Percentiles rank a stretch among this genome's conserved stretches.
phyloP scores from a whole-genome alignment of 1,140 invertebrate genomes.

The Drosophila oshimai region DNA sequence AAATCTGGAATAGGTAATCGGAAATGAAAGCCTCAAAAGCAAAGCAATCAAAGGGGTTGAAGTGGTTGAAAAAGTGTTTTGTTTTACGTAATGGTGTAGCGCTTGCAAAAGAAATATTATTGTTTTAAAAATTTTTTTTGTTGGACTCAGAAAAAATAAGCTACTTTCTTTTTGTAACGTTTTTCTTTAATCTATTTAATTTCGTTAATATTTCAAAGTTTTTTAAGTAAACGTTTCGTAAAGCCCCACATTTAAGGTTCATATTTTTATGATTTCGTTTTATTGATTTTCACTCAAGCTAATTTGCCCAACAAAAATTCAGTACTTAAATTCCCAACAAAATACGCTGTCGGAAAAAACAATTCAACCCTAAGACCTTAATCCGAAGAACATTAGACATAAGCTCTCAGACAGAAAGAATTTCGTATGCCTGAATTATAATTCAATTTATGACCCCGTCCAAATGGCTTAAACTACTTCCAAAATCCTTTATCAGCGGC shows the following conservation, averaged over 20 bases:
- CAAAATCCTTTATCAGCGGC: slow-evolving; percentile 38
- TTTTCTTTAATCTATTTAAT: too few relatives aligned
- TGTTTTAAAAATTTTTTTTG: too few relatives aligned
- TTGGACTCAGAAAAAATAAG: too few relatives aligned
- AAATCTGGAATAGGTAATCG: slow-evolving; percentile 14
- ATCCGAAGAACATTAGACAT: slow-evolving; percentile 29
- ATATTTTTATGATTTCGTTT: slow-evolving; percentile 3
- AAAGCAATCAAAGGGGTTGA: slow-evolving; percentile 7
- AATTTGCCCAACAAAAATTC: not conserved
- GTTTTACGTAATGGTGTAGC: not conserved
- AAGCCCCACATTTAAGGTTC: not conserved
- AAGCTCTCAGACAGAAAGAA: slow-evolving; percentile 17
- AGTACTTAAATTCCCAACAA: slow-evolving; percentile 3
- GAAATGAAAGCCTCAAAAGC: not conserved
- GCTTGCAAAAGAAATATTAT: not conserved
- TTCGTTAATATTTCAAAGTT: too few relatives aligned
- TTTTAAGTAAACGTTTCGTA: too few relatives aligned
- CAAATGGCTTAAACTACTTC: slow-evolving; percentile 30
- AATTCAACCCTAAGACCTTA: slow-evolving; percentile 13
- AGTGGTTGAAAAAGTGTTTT: slow-evolving; percentile 2
- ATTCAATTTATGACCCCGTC: slow-evolving; percentile 44
- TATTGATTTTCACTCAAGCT: slow-evolving; percentile 10
- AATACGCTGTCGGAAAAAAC: not conserved
- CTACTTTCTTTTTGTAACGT: too few relatives aligned
- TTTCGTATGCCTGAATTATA: slow-evolving; percentile 32